Evolutionary conservation across 2,113 vertebrate species (phyloP).

Genomic region (Seriola dumerili): DNA sequence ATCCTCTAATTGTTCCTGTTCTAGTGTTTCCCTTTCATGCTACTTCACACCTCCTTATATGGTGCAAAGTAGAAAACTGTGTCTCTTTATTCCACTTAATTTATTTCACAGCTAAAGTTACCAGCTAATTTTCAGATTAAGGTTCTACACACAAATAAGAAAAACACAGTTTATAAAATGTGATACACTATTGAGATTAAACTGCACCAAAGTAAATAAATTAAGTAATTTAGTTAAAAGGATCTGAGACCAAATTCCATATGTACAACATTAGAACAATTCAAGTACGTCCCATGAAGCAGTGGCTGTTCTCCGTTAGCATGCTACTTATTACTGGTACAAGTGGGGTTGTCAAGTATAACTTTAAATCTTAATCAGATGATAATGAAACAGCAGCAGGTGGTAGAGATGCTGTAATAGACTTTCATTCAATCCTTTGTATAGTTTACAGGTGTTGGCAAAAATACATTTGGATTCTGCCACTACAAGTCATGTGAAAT

Average conservation of each 20-base stretch:
- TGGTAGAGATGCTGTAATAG: slow-evolving; percentile 29
- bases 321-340: not conserved
- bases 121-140: not conserved
- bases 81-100: not conserved
- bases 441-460: slow-evolving; percentile 8
- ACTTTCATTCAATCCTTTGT: not conserved
- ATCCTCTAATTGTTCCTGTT: no score
- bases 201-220: not conserved
- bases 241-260: no score
- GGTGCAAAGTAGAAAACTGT: not conserved
- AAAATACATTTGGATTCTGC: not conserved
- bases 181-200: not conserved
- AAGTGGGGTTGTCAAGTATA: not conserved
- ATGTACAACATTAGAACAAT: no score
- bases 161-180: not conserved
- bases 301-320: not conserved
- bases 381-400: slow-evolving; percentile 1
- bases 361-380: slow-evolving; percentile 5
- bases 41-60: not conserved
- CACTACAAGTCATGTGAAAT: no score
- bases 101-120: not conserved
- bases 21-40: no score
- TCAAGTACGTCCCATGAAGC: no score
- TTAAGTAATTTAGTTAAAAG: no score
- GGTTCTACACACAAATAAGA: not conserved